A percentile compares a stretch with the other conserved stretches of the same genome.
These are phyloP conservation scores for Drosophila ironensis DNA, from an alignment of 1,140 invertebrate species.

Conservation along the genomic window DNA sequence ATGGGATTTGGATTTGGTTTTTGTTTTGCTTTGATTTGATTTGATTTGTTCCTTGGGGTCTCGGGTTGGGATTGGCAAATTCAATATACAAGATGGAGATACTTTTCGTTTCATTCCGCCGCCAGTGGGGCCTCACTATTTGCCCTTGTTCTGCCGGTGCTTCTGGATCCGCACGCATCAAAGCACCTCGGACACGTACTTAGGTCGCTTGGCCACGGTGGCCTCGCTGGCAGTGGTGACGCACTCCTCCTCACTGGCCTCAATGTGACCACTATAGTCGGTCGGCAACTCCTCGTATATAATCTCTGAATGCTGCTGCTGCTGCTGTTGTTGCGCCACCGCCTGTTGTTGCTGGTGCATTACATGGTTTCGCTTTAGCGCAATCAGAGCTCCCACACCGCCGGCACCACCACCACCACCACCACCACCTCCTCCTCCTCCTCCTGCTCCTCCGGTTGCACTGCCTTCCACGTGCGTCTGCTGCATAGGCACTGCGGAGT, in stretches of 20 bases:
- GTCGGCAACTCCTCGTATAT: slow-evolving; percentile 79
- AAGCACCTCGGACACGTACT: slow-evolving; percentile 79
- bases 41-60: slow-evolving; percentile 11
- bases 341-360: slow-evolving; percentile 67
- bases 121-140: slow-evolving; percentile 46
- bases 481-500: slow-evolving; percentile 41
- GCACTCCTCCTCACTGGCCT: slow-evolving; percentile 69
- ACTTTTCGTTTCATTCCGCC: slow-evolving; percentile 52
- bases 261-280: slow-evolving; percentile 79
- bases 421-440: too few relatives aligned
- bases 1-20: background rate
- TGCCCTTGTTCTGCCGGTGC: slow-evolving; percentile 62
- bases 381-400: slow-evolving; percentile 71
- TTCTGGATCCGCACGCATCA: slow-evolving; percentile 78
- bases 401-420: too few relatives aligned
- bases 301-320: slow-evolving; percentile 71
- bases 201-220: slow-evolving; percentile 67
- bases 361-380: slow-evolving; percentile 74
- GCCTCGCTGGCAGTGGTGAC: slow-evolving; percentile 49
- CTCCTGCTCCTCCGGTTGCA: slow-evolving; percentile 30
- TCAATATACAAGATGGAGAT: slow-evolving; percentile 81
- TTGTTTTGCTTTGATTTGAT: background rate
- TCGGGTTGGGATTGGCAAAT: slow-evolving; percentile 59
- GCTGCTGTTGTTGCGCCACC: slow-evolving; percentile 51
- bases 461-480: slow-evolving; percentile 55